Evolutionary conservation across 1,140 invertebrate genomes (phyloP), one percentile per base, ranked within the genome.

Genomic region (Copidosoma floridanum): DNA sequence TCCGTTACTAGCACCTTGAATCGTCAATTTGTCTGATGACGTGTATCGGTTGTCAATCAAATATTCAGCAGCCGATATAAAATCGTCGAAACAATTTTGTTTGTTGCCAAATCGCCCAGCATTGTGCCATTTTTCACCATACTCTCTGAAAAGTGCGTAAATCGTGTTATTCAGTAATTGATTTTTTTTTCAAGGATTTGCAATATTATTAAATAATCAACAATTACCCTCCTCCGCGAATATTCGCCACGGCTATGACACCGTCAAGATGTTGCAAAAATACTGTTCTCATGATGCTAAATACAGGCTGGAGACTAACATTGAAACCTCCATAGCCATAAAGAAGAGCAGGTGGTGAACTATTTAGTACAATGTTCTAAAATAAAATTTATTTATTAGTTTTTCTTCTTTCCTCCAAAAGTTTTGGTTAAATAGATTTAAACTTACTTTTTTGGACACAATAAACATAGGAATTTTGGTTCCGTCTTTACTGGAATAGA

Each of bases 281-380:
- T 58, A 96, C 85, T 26, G 97, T 78, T 59, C 92, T 82, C 4
- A 88, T 87, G 7, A 94, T 85, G 66, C 89, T 91, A 71, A 94
- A 95, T 16, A 84, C 85, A 7, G 97, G 96, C 70, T 89, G 88
- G 59, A 98, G 82, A 68, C 90, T 92, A 56, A 97, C 88, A 82
- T 97, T 97, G 75, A 99, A 99, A 0, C 97, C 97, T 40, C 97
- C 97, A 81, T 99, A 99, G 18, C 95, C 97, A 79, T 99, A 98
- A 16, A 99, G 78, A 12, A 98, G 80, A 59, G 88, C 90, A 23
- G 89, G 92, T 75, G 86, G 89, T 40, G 82, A 84, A 26, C 89
- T 89, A 81, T 94, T 86, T 56, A 81, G 76, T 27, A 81, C 73
- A 18, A 84, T 70, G 66, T 83, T 83, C 87, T 89, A 35, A 14